Conservation (phyloP, 2,888 invertebrate species). For the Macrosoma leucophasiata region DNA sequence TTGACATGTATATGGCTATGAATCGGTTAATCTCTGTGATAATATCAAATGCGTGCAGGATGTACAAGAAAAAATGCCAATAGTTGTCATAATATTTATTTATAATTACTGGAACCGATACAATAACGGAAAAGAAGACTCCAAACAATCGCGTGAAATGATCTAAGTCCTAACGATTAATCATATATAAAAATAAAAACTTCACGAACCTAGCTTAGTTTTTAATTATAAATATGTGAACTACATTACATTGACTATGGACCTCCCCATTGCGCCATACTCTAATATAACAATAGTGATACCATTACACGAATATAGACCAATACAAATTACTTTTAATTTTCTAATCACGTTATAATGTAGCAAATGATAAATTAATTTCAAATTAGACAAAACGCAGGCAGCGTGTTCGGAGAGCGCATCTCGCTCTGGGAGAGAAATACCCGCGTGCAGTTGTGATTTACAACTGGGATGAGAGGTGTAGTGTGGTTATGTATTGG, state of each 20-base stretch:
- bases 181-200: constrained; percentile 69
- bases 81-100: constrained; percentile 67
- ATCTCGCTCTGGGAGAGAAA: no score
- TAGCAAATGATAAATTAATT: constrained; percentile 22
- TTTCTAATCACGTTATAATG: constrained; percentile 17
- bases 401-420: no score
- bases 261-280: constrained; percentile 17
- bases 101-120: constrained; percentile 61
- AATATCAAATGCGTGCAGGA: no score
- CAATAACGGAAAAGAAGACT: constrained; percentile 39
- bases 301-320: constrained; percentile 7
- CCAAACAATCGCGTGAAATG: constrained; percentile 44
- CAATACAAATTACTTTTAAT: constrained; percentile 17
- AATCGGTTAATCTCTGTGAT: constrained; percentile 9
- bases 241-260: constrained; percentile 19
- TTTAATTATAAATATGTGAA: constrained; percentile 28
- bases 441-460: no score
- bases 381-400: no score
- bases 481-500: no score
- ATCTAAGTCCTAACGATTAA: constrained; percentile 42
- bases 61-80: constrained; percentile 70
- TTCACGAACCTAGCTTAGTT: constrained; percentile 38
- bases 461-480: no score
- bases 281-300: constrained; percentile 14
- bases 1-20: no score